Percentiles rank a stretch among this genome's conserved stretches.
phyloP scores from a whole-genome alignment of 2,888 invertebrate species.

The Barypeithes pellucidus region DNA sequence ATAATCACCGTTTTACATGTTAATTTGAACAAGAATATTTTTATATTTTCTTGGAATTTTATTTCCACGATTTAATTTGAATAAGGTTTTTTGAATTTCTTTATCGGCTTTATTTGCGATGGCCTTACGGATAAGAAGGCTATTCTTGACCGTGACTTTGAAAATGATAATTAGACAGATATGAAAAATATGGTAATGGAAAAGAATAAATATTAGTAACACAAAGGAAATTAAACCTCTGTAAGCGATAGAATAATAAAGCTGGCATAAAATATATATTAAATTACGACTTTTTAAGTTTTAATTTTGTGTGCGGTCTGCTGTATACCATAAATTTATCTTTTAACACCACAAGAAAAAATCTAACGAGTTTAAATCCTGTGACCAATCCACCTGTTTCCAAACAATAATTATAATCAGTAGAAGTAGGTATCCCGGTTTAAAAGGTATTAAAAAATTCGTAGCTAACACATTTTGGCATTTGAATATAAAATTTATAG shows the following conservation, averaged over 20 bases:
- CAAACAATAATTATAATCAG: too few relatives aligned
- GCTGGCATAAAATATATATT: too few relatives aligned
- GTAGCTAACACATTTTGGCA: too few relatives aligned
- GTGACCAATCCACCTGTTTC: too few relatives aligned
- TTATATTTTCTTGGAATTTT: constrained; percentile 3
- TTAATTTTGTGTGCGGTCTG: too few relatives aligned
- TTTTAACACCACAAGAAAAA: too few relatives aligned
- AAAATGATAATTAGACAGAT: constrained; percentile 28
- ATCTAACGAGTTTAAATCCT: too few relatives aligned
- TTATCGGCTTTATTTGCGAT: constrained; percentile 21
- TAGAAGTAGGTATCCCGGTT: too few relatives aligned
- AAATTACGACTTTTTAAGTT: too few relatives aligned
- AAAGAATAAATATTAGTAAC: not conserved
- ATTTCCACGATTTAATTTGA: constrained; percentile 19
- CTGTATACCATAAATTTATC: too few relatives aligned
- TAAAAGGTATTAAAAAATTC: too few relatives aligned
- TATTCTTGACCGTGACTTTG: constrained; percentile 44
- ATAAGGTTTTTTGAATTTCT: constrained; percentile 9
- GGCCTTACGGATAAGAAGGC: constrained; percentile 32
- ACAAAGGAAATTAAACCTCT: constrained; percentile 4
- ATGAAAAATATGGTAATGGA: constrained; percentile 4
- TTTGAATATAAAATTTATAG: too few relatives aligned
- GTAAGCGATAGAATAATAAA: not conserved
- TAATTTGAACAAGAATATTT: not conserved
- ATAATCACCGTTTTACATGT: not conserved